These are phyloP conservation scores for Chloromyia formosa DNA, from an alignment of 2,888 invertebrate species.

Conservation along the genomic window DNA sequence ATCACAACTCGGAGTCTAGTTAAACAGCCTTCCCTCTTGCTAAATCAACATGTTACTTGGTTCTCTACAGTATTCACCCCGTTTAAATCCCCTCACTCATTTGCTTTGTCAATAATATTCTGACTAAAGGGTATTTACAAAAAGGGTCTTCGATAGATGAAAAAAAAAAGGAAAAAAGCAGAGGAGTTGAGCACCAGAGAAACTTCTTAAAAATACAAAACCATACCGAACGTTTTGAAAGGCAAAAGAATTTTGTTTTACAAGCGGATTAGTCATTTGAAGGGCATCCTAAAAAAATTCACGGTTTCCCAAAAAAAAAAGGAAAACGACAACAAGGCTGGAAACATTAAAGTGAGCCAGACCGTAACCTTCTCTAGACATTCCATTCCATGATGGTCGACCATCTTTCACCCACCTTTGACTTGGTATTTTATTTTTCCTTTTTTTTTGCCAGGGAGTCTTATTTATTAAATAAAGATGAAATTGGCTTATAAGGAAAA, in stretches of 20 bases:
- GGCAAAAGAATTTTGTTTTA: slow-evolving; percentile 40
- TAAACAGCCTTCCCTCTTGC: neutral
- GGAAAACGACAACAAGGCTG: neutral
- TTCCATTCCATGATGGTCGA: neutral
- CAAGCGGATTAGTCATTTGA: slow-evolving; percentile 42
- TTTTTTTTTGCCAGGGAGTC: slow-evolving; percentile 14
- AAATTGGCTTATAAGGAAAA: slow-evolving; percentile 41
- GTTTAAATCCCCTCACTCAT: slow-evolving; percentile 3
- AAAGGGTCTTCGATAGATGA: slow-evolving; percentile 27
- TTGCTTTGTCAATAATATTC: slow-evolving; percentile 12
- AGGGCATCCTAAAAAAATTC: slow-evolving; percentile 28
- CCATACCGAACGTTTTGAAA: slow-evolving; percentile 8
- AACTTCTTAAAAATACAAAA: slow-evolving; percentile 28
- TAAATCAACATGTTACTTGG: neutral
- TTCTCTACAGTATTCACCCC: neutral
- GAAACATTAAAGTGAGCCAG: slow-evolving; percentile 3
- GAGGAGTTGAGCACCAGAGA: neutral
- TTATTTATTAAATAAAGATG: slow-evolving; percentile 42
- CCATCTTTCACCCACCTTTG: slow-evolving; percentile 9
- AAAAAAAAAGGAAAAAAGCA: slow-evolving; percentile 7
- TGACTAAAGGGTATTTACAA: slow-evolving; percentile 27
- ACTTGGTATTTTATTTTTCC: slow-evolving; percentile 7
- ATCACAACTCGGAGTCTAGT: neutral
- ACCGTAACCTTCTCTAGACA: slow-evolving; percentile 7
- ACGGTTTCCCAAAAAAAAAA: neutral